Base-by-base conservation (phyloP, 1,140 invertebrate genomes). In the Lerema accius region DNA sequence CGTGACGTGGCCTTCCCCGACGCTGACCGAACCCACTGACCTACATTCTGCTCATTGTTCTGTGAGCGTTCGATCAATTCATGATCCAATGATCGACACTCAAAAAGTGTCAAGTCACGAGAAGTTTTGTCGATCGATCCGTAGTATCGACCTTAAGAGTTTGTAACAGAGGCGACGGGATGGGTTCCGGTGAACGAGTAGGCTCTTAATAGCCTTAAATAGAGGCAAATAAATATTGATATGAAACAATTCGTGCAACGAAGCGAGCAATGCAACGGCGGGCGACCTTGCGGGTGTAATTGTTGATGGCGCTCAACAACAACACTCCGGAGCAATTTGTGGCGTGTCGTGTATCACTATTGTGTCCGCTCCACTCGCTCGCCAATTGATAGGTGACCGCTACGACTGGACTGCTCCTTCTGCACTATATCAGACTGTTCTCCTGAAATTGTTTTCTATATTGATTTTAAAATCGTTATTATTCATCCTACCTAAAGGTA, bases 1-100 rank as follows among this genome's bases (percentile, higher is more conserved):
- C 65, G 61, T 65, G 62, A 61, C 65, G 37, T 7, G 46, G 62
- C 69, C 69, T 71, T 71, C 61, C 62, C 37, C 50, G 64, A 42
- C 43, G 48, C 45, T 46, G 46, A 49, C 19, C 28, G 40, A 48
- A 63, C 56, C 58, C 45, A 61, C 39, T 71, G 69, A 61, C 61
- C 69, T 46, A 71, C 19, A 71, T 67, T 48, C 32, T 15, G 19
- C 46, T 32, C 63, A 48, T 66, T 56, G 32, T 53, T 53, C 28
- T 65, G 17, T 43, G 42, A 6, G 28, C 40, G 37, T 19, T 46
- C 39, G 37, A 51, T 61, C n/a, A 26, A 49, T 61, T 50, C n/a
- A n/a, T n/a, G 46, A 50, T 50, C 40, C 5, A 40, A 49, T 43
- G 15, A 51, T 35, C 16, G 14, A 51, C 13, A 3, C 49, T n/a